Evolutionary conservation across 2,113 vertebrate species (phyloP), one percentile per base, ranked within the genome.

Genomic region (Varanus komodoensis): DNA sequence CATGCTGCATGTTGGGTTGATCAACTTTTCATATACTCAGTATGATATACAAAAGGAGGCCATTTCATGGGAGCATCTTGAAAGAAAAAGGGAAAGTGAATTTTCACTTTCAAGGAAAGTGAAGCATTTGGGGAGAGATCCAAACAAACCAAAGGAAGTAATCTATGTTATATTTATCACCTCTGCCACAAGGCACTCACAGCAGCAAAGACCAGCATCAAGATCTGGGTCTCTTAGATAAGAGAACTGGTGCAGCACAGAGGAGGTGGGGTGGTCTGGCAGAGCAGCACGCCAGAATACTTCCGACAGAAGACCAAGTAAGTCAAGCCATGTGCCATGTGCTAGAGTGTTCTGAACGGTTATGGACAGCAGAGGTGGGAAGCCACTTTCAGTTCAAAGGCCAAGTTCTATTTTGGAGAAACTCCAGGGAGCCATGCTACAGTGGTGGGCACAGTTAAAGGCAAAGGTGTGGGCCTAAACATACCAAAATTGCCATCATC

Each of bases 51-150:
- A 27, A 69, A 29, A 67, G 82, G 44, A 5, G 57, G n/a, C 67
- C 6, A 84, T 68, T 91, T 79, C 84, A 93, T 52, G 77, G 52
- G 19, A 86, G 21, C 9, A 32, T 44, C 67, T 69, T 69, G 21
- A 69, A 71, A 81, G 27, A 89, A 23, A 64, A 52, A 80, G 25
- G 84, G 1, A 61, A 57, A 87, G 90, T 84, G 25, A 71, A 25
- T 11, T 73, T 82, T 54, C 82, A 29, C 9, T 27, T 81, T 71
- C 67, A 88, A 69, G 86, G 88, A 87, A 82, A 3, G 4, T 38
- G 75, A 64, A 32, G 71, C 79, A 64, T 34, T 91, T 21, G 21
- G 94, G 50, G 73, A 89, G 50, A 93, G 91, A 21, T 19, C 17
- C n/a, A 73, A 83, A 52, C 90, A 69, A 15, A 80, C 8, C 50